Conservation (phyloP, 2,797 vertebrate species). For the Pagetopsis macropterus region DNA sequence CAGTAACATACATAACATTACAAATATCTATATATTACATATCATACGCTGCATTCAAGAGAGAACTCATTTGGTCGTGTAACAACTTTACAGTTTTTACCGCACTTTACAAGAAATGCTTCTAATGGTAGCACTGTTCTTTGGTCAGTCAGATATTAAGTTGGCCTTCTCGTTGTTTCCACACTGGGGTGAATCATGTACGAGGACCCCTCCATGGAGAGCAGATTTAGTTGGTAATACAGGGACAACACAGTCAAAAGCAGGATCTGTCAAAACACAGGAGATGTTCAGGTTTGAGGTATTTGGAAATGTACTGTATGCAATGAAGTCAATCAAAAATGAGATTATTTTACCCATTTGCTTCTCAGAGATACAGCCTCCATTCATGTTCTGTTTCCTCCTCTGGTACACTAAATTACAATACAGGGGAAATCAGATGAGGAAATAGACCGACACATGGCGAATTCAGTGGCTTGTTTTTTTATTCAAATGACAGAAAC, state of each 20-base stretch:
- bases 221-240: constrained; percentile 17
- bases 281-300: not conserved
- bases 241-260: constrained; percentile 12
- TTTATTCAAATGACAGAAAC: not conserved
- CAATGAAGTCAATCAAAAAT: not conserved
- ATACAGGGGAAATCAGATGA: not conserved
- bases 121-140: not conserved
- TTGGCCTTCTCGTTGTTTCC: constrained; percentile 61
- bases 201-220: constrained; percentile 10
- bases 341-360: constrained; percentile 52
- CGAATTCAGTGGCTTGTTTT: not conserved
- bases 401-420: constrained; percentile 63
- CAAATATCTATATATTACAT: constrained; percentile 30
- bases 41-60: constrained; percentile 14
- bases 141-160: constrained; percentile 54
- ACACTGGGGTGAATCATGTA: constrained; percentile 33
- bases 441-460: constrained; percentile 12
- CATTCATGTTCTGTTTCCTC: constrained; percentile 34
- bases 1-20: constrained; percentile 20
- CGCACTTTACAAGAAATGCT: not conserved
- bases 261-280: constrained; percentile 43
- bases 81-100: constrained; percentile 41
- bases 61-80: constrained; percentile 53
- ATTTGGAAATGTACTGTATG: not conserved
- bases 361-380: constrained; percentile 17